Evolutionary conservation across 2,113 vertebrate species (phyloP).

Genomic region (Upupa epops): DNA sequence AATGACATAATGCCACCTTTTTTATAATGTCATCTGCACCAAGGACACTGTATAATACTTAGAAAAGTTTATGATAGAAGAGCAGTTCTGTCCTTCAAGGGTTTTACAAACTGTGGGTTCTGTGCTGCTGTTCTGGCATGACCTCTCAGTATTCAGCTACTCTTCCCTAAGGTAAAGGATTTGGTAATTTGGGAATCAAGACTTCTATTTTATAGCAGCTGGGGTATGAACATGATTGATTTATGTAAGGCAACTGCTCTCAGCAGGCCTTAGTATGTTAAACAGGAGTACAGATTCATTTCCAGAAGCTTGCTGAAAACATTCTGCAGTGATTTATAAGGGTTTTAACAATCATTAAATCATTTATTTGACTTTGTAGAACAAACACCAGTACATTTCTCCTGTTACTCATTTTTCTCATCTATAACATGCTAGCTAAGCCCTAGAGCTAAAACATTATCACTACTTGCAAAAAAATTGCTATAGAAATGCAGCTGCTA

Average conservation of each 20-base stretch:
- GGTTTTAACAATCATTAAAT: not conserved
- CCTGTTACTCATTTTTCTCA: not conserved
- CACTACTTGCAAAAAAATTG: not conserved
- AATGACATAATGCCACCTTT: not conserved
- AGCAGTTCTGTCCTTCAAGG: not conserved
- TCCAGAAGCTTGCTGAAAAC: not conserved
- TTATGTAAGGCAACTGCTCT: not conserved
- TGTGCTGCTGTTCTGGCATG: not conserved
- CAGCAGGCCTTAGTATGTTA: not conserved
- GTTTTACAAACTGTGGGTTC: not conserved
- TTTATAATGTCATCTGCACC: not conserved
- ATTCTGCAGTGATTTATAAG: not conserved
- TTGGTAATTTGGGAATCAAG: not conserved
- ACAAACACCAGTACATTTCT: not conserved
- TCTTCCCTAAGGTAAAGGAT: not conserved
- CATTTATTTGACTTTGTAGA: constrained; percentile 2
- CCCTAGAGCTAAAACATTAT: not conserved
- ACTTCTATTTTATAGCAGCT: not conserved
- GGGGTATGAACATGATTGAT: not conserved
- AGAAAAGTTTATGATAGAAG: not conserved
- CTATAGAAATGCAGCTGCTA: not conserved
- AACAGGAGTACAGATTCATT: not conserved
- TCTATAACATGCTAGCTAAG: not conserved
- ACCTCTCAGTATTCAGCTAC: not conserved
- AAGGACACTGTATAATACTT: rapidly evolving